Conservation (phyloP, 2,113 vertebrate species). For the Myotis yumanensis region DNA sequence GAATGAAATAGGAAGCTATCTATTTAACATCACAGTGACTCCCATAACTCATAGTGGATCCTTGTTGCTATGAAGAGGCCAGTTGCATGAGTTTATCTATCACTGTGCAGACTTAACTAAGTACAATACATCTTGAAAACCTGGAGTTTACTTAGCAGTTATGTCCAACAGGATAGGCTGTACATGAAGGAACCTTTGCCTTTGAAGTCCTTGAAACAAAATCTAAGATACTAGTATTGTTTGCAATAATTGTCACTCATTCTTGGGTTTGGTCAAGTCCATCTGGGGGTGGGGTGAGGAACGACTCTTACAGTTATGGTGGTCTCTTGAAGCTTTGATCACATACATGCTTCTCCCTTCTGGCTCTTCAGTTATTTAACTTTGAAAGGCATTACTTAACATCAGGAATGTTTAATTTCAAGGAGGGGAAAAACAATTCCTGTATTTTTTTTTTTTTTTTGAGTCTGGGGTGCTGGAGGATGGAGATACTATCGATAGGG, state of each 20-base stretch:
- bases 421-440: conserved; percentile 22
- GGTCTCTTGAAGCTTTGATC: neutral
- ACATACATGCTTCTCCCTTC: neutral
- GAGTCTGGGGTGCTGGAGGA: conserved; percentile 15
- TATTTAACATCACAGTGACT: neutral
- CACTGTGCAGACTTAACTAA: neutral
- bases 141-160: neutral
- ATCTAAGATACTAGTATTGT: neutral
- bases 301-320: neutral
- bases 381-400: conserved; percentile 24
- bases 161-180: neutral
- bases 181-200: neutral
- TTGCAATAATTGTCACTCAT: neutral
- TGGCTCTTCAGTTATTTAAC: neutral
- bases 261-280: neutral
- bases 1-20: neutral
- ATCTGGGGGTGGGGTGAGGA: neutral
- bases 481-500: conserved; percentile 27
- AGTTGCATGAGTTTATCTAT: neutral
- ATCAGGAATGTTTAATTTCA: conserved; percentile 48
- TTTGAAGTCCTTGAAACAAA: neutral
- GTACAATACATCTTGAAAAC: neutral
- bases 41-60: neutral
- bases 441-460: neutral
- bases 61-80: neutral